Evolutionary conservation across 2,888 invertebrate genomes (phyloP), one percentile per base, ranked within the genome.

Genomic region (Heteromurus nitidus): DNA sequence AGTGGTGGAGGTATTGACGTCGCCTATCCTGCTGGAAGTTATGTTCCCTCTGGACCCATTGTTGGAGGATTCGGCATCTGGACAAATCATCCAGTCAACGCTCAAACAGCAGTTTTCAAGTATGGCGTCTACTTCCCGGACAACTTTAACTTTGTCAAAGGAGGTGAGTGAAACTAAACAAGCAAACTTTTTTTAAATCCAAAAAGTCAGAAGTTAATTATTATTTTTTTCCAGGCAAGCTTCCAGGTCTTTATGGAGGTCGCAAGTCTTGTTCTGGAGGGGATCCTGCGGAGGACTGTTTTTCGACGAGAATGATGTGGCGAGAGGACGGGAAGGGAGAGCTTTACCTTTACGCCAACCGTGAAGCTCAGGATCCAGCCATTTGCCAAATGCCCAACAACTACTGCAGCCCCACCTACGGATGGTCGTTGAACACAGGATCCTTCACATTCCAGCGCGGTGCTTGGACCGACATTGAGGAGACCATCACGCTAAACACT

Each of bases 1-100:
- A 82, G 81, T 28, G 86, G 86, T 16, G 84, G 81, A n/a, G 86
- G 86, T 26, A 85, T 86, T 16, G 84, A 86, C 47, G 86, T 86
- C 11, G 2, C 26, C 7, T 86, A 86, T 36, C 86, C 86, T 2
- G 77, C 73, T 2, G 86, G 85, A 20, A 84, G 83, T 31, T 85
- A 85, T 68, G 82, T 80, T n/a, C 85, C 85, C 0, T 77, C 76
- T 11, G 86, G 82, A 0, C 74, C 84, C 0, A 53, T 81, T 60
- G 83, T 82, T 20, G 85, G 85, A 24, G 86, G 86, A 0, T 86
- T 86, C 55, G 86, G 86, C 36, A 77, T 86, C n/a, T 85, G 77
- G 82, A 77, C 82, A 1, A 82, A 68, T 50, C 86, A 86, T 53
- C 62, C 31, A 16, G 82, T 86, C 1, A 55, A 28, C 11, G 30